Conservation (phyloP, 2,888 invertebrate species). For the Dusona sp. region DNA sequence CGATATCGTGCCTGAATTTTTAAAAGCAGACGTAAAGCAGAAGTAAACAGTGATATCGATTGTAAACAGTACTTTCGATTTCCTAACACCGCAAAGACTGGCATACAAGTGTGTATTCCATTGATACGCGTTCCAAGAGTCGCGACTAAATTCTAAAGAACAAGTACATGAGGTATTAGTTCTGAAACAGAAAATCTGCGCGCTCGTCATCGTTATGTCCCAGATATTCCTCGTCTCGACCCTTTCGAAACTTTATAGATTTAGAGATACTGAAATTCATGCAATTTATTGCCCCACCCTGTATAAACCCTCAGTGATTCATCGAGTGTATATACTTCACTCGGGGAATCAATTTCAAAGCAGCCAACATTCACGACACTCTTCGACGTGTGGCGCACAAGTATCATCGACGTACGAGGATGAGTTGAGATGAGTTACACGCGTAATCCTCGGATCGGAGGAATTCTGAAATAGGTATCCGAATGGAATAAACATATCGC, state of each 20-base stretch:
- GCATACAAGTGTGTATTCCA: neutral
- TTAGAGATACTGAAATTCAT: neutral
- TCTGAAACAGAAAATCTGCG: neutral
- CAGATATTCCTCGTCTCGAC: neutral
- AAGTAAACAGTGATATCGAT: too few relatives aligned
- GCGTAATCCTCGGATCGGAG: constrained; percentile 40
- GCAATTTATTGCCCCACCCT: neutral
- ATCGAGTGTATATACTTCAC: constrained; percentile 27
- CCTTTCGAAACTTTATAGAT: neutral
- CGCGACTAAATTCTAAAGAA: neutral
- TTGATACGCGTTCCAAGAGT: neutral
- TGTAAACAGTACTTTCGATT: neutral
- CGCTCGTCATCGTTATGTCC: neutral
- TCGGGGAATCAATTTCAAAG: constrained; percentile 57
- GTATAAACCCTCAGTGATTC: constrained; percentile 32
- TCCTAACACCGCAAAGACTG: neutral
- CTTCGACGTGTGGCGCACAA: constrained; percentile 15
- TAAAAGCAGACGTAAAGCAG: too few relatives aligned
- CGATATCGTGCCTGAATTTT: too few relatives aligned
- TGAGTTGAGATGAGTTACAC: constrained; percentile 25
- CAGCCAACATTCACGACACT: constrained; percentile 26
- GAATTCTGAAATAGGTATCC: constrained; percentile 26
- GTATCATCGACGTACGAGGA: constrained; percentile 21
- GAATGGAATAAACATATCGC: constrained; percentile 52
- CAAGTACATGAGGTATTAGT: neutral